Base-by-base conservation (phyloP, 2,888 invertebrate genomes). In the Spilarctia lutea region DNA sequence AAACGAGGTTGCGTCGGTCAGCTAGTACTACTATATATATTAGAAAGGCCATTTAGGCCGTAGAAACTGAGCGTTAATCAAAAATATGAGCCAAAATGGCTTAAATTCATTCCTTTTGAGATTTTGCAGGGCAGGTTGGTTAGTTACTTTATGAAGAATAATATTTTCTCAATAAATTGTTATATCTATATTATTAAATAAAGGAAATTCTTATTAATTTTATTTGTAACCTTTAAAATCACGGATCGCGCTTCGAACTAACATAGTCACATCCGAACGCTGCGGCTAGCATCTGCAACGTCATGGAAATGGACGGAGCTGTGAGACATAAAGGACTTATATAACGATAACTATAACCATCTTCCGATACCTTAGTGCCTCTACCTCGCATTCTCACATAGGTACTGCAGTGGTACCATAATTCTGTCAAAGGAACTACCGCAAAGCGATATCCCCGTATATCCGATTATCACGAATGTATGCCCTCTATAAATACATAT, bases 231-330 rank as follows among this genome's bases (percentile, higher is more conserved):
- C 39, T 18, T 20, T n/a, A 45, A 52, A 10, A 42, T 42, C 77
- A 0, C 39, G 10, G 18, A 3, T 76, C 87, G 86, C 86, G 81
- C 65, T 73, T 35, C 80, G 65, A 65, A 39, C 56, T 73, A 88
- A 52, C 39, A 52, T 0, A 67, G 11, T 65, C 69, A 0, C 30
- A 20, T 24, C 81, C 79, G 70, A 80, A 87, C 67, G 74, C 86
- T 92, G 91, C 86, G 91, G 91, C 91, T 92, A 92, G 90, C 92
- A 91, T 91, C 88, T 89, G 90, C 91, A 89, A 81, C 91, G 90
- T 92, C 92, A 91, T 91, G 90, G 90, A 91, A 93, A 92, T 91
- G 93, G 91, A 91, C 92, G 88, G 86, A 88, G 89, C 85, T 83
- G 87, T 88, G 88, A 87, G 89, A 89, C 90, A 89, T 91, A 91